phyloP scores from a whole-genome alignment of 2,113 vertebrate species.

The Lepisosteus osseus region DNA sequence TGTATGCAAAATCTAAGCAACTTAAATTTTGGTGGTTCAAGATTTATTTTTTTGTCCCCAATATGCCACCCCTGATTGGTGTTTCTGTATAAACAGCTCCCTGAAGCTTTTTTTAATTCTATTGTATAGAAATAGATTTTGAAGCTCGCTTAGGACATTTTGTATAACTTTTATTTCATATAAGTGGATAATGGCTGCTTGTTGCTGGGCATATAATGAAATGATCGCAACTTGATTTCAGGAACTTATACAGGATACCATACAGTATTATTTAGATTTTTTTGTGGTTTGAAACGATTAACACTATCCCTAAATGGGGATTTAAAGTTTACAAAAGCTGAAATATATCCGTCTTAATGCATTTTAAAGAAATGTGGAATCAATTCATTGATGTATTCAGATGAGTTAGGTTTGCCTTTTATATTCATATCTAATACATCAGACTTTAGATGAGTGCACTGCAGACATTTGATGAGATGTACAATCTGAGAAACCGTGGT shows the following conservation, averaged over 20 bases:
- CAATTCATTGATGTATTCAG: not conserved
- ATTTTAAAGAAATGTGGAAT: not conserved
- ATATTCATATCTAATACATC: not conserved
- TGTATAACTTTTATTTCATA: too few relatives aligned
- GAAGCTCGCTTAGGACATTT: too few relatives aligned
- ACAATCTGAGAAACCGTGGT: not conserved
- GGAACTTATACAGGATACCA: constrained; percentile 2
- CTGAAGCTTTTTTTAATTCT: not conserved
- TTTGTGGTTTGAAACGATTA: not conserved
- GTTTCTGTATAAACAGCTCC: not conserved
- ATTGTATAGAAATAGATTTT: not conserved
- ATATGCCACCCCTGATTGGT: too few relatives aligned
- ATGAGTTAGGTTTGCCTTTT: constrained; percentile 1
- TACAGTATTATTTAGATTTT: constrained; percentile 1
- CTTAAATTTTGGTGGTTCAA: too few relatives aligned
- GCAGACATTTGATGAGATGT: not conserved
- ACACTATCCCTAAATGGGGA: not conserved
- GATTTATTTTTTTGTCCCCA: too few relatives aligned
- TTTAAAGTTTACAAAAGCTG: constrained; percentile 5
- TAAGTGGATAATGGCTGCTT: not conserved
- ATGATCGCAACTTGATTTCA: not conserved
- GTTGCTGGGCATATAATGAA: not conserved
- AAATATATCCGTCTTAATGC: constrained; percentile 13
- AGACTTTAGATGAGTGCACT: not conserved
- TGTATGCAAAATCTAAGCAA: not conserved